These are phyloP conservation scores for Ectropis crepuscularia DNA, from an alignment of 2,888 invertebrate genomes.

Conservation along the genomic window DNA sequence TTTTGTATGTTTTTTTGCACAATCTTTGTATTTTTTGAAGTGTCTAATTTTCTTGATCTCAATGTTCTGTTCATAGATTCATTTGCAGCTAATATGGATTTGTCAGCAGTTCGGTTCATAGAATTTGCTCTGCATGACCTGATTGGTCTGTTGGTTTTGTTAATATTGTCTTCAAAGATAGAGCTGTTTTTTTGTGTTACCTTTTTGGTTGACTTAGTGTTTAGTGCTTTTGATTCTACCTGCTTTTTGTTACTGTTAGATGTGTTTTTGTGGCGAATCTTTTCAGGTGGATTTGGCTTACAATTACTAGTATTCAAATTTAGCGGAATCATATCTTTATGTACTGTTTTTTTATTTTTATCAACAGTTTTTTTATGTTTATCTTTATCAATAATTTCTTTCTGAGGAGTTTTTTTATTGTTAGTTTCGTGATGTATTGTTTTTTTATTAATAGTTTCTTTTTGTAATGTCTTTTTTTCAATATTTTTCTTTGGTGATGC, in stretches of 20 bases:
- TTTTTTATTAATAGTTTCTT: too few relatives aligned
- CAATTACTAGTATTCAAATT: background rate
- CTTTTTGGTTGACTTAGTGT: conserved; percentile 13
- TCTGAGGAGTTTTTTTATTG: too few relatives aligned
- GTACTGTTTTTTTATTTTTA: too few relatives aligned
- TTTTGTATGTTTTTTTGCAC: conserved; percentile 12
- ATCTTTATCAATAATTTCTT: too few relatives aligned
- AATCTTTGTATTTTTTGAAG: conserved; percentile 6
- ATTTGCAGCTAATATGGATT: conserved; percentile 31
- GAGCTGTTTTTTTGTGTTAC: conserved; percentile 17
- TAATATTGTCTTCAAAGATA: conserved; percentile 16
- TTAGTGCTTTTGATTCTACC: conserved; percentile 11
- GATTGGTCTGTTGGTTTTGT: conserved; percentile 39
- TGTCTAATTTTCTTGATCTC: conserved; percentile 25
- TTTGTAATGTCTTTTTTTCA: too few relatives aligned
- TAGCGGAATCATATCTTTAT: too few relatives aligned
- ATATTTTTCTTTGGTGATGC: too few relatives aligned
- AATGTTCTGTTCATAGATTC: conserved; percentile 23
- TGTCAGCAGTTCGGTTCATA: conserved; percentile 30
- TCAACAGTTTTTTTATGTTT: too few relatives aligned
- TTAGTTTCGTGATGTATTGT: too few relatives aligned
- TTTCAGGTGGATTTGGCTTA: conserved; percentile 2
- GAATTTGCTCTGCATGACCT: conserved; percentile 43
- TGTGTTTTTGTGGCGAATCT: conserved; percentile 4
- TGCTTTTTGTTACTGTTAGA: conserved; percentile 9